Base-by-base conservation (phyloP, 1,140 invertebrate species). In the Leucophenga varia region DNA sequence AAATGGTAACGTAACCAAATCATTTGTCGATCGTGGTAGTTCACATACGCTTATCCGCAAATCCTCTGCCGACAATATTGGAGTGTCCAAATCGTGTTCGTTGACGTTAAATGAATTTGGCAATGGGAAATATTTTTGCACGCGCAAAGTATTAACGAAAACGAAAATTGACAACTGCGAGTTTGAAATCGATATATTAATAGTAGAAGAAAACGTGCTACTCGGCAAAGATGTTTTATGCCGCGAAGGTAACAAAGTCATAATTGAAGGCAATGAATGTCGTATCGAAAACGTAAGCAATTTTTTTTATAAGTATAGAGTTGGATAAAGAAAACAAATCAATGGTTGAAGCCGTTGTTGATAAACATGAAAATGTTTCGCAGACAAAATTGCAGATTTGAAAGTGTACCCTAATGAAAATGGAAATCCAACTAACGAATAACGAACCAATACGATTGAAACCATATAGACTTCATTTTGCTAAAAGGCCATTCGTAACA, bases 401-500 rank as follows among this genome's bases (percentile, higher is more conserved):
- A 39, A 41, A 37, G 28, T 40, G 38, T 21, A 48, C 32, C 5
- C 7, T 48, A 2, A 3, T 18, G 10, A 43, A 49, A 37, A 55
- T 55, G 53, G 20, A 43, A 20, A 55, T 52, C 18, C n/a, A 47
- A n/a, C 25, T 55, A n/a, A 42, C 32, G 1, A 19, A 13, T 18
- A 34, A 37, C 10, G 28, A 7, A 12, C 43, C 54, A 6, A 28
- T 64, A 35, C 19, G 35, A 28, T 49, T 43, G 49, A 52, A 45
- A 14, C 56, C 59, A 16, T 39, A 57, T 30, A 39, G 63, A 32
- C 30, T 72, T 12, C 55, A 63, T 1, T 49, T 50, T 46, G 30
- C 25, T n/a, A 61, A 72, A 41, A 56, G 61, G 22, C 8, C 25
- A 21, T 37, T 55, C 13, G 44, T 74, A 30, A 25, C 54, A 28